Percentiles rank a stretch among this genome's conserved stretches.
Evolutionary conservation across 1,140 invertebrate species (phyloP).

Genomic region (Rhyacophila brunnea): DNA sequence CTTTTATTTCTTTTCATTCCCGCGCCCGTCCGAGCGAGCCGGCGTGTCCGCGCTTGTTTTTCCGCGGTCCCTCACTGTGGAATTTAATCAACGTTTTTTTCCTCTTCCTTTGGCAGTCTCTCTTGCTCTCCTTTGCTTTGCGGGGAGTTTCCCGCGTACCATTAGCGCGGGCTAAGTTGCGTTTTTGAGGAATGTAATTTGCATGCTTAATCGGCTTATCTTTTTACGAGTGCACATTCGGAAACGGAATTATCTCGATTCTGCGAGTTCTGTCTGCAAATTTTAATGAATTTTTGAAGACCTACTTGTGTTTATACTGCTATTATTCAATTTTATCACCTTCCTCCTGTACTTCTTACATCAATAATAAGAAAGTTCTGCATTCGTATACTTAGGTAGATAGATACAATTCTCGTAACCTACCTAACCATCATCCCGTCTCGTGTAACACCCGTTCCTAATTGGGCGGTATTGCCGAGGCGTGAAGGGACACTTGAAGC

Average conservation of each 20-base stretch:
- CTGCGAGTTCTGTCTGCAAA: too few relatives aligned
- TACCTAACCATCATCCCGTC: too few relatives aligned
- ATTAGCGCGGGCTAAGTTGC: conserved; percentile 8
- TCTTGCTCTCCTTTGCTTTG: neutral
- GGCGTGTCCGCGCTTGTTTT: conserved; percentile 2
- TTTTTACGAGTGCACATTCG: conserved; percentile 3
- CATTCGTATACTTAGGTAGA: too few relatives aligned
- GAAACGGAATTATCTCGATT: neutral
- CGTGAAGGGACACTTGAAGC: too few relatives aligned
- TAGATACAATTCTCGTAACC: too few relatives aligned
- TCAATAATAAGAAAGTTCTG: too few relatives aligned
- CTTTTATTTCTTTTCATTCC: conserved; percentile 7
- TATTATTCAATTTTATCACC: too few relatives aligned
- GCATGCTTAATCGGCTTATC: conserved; percentile 13
- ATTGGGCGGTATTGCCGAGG: too few relatives aligned
- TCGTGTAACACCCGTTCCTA: too few relatives aligned
- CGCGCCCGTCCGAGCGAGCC: neutral
- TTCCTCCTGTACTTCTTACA: too few relatives aligned
- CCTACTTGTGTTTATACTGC: too few relatives aligned
- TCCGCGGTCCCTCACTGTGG: neutral
- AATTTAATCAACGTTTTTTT: conserved; percentile 31
- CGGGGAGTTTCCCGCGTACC: neutral
- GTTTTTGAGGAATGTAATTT: conserved; percentile 19
- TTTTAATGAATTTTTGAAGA: too few relatives aligned
- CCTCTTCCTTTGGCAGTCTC: conserved; percentile 3